Evolutionary conservation across 2,888 invertebrate genomes (phyloP).

Genomic region (Doris montereyensis): DNA sequence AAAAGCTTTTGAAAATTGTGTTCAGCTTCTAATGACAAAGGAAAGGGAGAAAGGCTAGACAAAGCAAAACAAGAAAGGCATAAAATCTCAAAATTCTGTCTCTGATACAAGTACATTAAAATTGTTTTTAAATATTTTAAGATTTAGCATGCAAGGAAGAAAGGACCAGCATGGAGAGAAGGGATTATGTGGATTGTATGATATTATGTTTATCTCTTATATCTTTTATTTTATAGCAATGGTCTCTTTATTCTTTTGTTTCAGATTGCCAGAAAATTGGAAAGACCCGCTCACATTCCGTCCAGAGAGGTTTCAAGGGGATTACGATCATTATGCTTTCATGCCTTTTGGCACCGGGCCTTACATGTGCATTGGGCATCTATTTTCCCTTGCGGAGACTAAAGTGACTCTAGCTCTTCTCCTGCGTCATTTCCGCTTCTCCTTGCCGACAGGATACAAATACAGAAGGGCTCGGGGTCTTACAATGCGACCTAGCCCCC

Average conservation of each 20-base stretch:
- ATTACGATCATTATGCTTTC: constrained; percentile 49
- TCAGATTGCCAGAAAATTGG: constrained; percentile 58
- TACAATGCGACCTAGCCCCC: constrained; percentile 58
- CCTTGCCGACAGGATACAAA: constrained; percentile 50
- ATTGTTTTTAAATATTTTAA: no score
- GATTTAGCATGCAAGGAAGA: no score
- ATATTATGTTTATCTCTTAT: no score
- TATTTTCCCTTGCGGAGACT: constrained; percentile 64
- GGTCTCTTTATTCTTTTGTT: constrained; percentile 33
- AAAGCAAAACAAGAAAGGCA: no score
- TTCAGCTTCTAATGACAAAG: no score
- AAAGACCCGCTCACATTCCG: constrained; percentile 56
- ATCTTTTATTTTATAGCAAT: no score
- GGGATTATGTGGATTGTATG: no score
- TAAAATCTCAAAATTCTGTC: no score
- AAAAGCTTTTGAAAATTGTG: no score
- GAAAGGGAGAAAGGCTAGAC: no score
- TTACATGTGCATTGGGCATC: constrained; percentile 67
- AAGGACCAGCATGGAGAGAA: no score
- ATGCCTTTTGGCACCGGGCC: constrained; percentile 64
- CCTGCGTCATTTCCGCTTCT: constrained; percentile 54
- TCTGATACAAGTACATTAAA: no score
- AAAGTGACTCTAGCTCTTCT: constrained; percentile 55
- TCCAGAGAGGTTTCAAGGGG: constrained; percentile 60
- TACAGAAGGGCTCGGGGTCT: constrained; percentile 50